Conservation (phyloP, 2,888 invertebrate genomes). For the Vannuccia rotundouncinata region DNA sequence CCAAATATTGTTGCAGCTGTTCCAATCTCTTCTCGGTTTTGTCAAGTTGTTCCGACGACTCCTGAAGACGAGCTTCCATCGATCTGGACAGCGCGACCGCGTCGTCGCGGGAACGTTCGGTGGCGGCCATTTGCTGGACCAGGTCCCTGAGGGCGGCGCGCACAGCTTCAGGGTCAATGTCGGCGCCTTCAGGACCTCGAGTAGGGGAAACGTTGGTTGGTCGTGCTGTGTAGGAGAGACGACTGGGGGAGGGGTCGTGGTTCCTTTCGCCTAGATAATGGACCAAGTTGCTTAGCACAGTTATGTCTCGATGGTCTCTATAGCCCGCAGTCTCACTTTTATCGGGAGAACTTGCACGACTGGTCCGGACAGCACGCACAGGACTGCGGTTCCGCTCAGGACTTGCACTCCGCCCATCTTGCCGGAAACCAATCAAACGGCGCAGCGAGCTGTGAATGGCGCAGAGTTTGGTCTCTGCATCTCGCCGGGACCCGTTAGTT, state of each 20-base stretch:
- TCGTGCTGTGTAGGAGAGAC: neutral
- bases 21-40: constrained; percentile 65
- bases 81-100: constrained; percentile 66
- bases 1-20: constrained; percentile 53
- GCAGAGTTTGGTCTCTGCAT: constrained; percentile 75
- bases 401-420: constrained; percentile 49
- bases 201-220: neutral
- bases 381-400: constrained; percentile 41
- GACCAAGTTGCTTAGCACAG: neutral
- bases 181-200: constrained; percentile 59
- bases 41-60: constrained; percentile 69
- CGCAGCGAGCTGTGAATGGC: constrained; percentile 76
- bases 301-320: too few species aligned
- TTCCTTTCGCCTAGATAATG: neutral
- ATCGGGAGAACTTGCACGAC: constrained; percentile 41
- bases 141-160: constrained; percentile 81
- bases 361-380: constrained; percentile 41
- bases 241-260: neutral
- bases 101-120: constrained; percentile 72
- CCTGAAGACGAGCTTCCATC: constrained; percentile 66
- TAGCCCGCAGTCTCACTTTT: constrained; percentile 32
- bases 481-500: constrained; percentile 64
- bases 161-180: constrained; percentile 82
- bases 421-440: constrained; percentile 77
- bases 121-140: constrained; percentile 84